A percentile compares a stretch with the other conserved stretches of the same genome.
These are phyloP conservation scores for Todiramphus saurophagus DNA, from an alignment of 2,113 vertebrate genomes.

Conservation along the genomic window DNA sequence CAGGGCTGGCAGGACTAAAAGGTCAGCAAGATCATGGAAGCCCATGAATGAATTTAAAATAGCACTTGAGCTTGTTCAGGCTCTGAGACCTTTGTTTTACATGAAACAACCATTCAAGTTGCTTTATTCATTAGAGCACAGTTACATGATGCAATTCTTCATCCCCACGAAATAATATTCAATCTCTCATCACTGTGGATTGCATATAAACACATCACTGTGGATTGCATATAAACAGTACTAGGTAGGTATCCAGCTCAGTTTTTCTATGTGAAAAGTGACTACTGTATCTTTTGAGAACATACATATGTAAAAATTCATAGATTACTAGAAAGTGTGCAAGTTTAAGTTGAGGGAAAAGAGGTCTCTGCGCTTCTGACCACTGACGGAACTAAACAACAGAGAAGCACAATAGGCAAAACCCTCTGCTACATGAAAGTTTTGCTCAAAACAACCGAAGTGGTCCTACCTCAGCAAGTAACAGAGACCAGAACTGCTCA, in stretches of 20 bases:
- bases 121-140: background rate
- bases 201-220: background rate
- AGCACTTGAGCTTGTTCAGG: background rate
- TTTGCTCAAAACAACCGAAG: background rate
- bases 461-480: fast-evolving
- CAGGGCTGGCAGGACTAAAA: background rate
- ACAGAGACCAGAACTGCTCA: background rate
- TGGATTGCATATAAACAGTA: background rate
- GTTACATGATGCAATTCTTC: background rate
- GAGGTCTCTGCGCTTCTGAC: background rate
- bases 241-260: background rate
- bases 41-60: background rate
- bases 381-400: background rate
- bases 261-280: background rate
- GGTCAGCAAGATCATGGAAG: background rate
- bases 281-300: background rate
- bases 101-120: background rate
- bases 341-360: background rate
- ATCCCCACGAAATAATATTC: background rate
- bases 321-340: background rate
- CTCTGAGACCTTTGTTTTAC: background rate
- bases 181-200: background rate
- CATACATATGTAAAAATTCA: background rate
- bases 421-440: background rate
- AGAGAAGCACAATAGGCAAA: background rate